Evolutionary conservation across 2,888 invertebrate genomes (phyloP).

Genomic region (Xestoiulus laeticollis): DNA sequence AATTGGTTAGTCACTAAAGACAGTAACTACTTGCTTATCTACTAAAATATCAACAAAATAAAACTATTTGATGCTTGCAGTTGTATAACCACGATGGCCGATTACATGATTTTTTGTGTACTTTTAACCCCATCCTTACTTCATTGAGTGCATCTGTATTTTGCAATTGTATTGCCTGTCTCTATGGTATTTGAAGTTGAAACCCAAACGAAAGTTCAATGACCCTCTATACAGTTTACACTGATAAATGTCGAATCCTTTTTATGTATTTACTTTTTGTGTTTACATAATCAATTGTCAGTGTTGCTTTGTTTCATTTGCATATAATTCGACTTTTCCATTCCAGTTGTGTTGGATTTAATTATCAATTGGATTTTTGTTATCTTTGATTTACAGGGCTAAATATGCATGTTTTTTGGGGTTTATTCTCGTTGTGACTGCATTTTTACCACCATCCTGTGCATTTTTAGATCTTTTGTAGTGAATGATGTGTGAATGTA

Average conservation of each 20-base stretch:
- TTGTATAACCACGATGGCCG: too few species aligned
- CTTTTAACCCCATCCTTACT: background rate
- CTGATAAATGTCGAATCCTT: background rate
- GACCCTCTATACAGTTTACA: background rate
- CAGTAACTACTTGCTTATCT: too few species aligned
- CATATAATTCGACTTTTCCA: background rate
- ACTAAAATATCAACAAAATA: too few species aligned
- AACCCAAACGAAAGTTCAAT: background rate
- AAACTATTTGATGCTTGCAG: too few species aligned
- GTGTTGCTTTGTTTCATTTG: background rate
- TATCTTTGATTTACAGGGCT: background rate
- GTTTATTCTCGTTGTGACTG: background rate
- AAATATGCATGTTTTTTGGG: background rate
- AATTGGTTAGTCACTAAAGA: too few species aligned
- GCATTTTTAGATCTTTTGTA: background rate
- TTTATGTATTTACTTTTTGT: background rate
- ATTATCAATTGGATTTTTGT: background rate
- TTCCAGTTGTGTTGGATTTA: background rate
- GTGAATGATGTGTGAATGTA: too few species aligned
- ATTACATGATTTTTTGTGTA: background rate
- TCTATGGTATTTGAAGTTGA: background rate
- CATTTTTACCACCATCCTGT: background rate
- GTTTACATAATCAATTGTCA: background rate
- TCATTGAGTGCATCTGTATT: background rate
- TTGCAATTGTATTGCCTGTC: background rate